These are phyloP conservation scores for Noctua janthe DNA, from an alignment of 2,888 invertebrate species.

Conservation along the genomic window DNA sequence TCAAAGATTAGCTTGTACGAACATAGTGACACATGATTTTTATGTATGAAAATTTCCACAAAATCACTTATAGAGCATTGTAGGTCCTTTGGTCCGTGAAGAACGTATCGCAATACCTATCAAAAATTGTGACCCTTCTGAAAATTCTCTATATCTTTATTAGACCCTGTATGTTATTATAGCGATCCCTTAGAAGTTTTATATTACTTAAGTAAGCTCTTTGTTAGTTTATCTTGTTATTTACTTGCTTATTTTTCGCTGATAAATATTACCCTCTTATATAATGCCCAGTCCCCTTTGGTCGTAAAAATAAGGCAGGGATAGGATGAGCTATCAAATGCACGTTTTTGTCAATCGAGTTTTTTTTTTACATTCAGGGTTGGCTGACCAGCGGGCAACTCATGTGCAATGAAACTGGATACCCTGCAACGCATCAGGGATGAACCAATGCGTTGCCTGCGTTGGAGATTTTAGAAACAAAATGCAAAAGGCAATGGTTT, in stretches of 20 bases:
- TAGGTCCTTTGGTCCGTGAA: not conserved
- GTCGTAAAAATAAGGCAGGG: constrained; percentile 19
- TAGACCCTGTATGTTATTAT: constrained; percentile 41
- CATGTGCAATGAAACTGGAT: constrained; percentile 5
- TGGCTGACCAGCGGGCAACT: not conserved
- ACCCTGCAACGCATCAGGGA: not conserved
- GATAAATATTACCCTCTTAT: constrained; percentile 39
- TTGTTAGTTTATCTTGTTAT: constrained; percentile 52
- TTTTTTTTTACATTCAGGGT: not conserved
- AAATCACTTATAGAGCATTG: not conserved
- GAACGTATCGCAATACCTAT: not conserved
- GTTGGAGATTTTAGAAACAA: not conserved
- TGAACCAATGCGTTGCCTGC: not conserved
- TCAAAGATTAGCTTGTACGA: not conserved
- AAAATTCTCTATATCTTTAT: not conserved
- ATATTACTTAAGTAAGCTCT: constrained; percentile 47
- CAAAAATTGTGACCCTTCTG: constrained; percentile 21
- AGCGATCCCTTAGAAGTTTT: constrained; percentile 47
- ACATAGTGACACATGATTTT: too few relatives aligned
- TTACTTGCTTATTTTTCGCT: constrained; percentile 42
- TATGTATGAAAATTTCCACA: not conserved
- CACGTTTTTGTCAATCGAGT: constrained; percentile 5
- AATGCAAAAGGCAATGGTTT: not conserved
- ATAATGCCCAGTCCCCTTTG: constrained; percentile 13
- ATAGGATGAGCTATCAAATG: not conserved